These are phyloP conservation scores for Micropoecilia bifurca DNA, from an alignment of 2,797 vertebrate species.

Conservation along the genomic window DNA sequence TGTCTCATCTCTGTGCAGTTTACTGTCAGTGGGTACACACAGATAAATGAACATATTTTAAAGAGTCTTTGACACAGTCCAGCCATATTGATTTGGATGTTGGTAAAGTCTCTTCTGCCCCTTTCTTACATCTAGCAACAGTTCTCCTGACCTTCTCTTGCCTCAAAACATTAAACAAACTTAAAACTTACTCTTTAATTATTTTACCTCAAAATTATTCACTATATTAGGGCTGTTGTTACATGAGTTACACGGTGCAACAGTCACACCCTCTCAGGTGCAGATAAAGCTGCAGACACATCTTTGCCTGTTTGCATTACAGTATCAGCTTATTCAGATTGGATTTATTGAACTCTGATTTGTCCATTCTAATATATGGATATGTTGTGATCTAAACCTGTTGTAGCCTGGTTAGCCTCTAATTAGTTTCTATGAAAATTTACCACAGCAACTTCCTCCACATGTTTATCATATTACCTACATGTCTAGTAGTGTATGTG, in stretches of 20 bases:
- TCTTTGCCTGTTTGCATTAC: background rate
- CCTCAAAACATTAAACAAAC: background rate
- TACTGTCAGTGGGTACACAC: background rate
- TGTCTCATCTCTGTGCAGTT: background rate
- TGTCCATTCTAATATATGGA: background rate
- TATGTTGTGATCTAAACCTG: background rate
- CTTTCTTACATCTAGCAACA: background rate
- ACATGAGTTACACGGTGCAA: background rate
- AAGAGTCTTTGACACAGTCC: background rate
- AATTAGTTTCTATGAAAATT: no score
- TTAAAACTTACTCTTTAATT: background rate
- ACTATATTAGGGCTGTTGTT: background rate
- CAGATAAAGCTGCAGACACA: background rate
- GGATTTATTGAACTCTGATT: background rate
- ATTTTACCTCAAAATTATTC: background rate
- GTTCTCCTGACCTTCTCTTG: background rate
- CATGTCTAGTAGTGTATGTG: background rate
- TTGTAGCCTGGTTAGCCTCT: background rate
- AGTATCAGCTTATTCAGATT: background rate
- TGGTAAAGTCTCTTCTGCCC: slow-evolving; percentile 1
- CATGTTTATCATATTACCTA: background rate
- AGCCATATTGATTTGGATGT: background rate
- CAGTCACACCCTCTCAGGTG: background rate
- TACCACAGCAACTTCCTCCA: background rate
- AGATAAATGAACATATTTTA: background rate